These are phyloP conservation scores for Cyprinodon tularosa DNA, from an alignment of 2,113 vertebrate species.

Conservation along the genomic window DNA sequence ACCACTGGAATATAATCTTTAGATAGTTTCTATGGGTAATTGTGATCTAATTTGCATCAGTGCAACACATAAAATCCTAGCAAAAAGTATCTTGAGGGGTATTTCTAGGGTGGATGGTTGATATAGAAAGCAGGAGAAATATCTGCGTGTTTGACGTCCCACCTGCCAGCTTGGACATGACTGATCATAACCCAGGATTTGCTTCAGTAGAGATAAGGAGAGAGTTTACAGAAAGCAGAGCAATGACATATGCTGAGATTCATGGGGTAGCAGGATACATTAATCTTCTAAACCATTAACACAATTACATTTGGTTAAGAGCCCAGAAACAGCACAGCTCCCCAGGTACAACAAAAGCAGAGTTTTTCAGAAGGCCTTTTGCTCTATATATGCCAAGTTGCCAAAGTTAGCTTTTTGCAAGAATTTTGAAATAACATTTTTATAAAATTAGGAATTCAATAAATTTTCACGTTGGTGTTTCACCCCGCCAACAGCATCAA, in stretches of 20 bases:
- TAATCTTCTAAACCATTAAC: background rate
- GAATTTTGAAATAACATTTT: too few species aligned
- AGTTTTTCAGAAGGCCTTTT: background rate
- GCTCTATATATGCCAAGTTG: background rate
- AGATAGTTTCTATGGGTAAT: too few species aligned
- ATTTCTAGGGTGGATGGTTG: background rate
- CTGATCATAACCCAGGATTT: constrained; percentile 82
- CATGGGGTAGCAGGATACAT: constrained; percentile 55
- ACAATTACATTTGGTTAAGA: background rate
- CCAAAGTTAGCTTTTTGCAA: background rate
- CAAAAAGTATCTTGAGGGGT: background rate
- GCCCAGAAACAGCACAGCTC: background rate
- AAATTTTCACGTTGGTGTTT: too few species aligned
- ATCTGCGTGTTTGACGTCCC: background rate
- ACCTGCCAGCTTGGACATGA: constrained; percentile 50
- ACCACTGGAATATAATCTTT: too few species aligned
- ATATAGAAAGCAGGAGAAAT: too few species aligned
- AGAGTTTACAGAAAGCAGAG: constrained; percentile 35
- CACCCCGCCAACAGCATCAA: too few species aligned
- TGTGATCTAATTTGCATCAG: too few species aligned
- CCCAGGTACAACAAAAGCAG: background rate
- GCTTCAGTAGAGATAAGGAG: constrained; percentile 74
- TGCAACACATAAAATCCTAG: too few species aligned
- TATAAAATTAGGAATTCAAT: too few species aligned
- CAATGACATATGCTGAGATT: constrained; percentile 79